phyloP scores from a whole-genome alignment of 2,888 invertebrate species.

The Tipula vernalis region DNA sequence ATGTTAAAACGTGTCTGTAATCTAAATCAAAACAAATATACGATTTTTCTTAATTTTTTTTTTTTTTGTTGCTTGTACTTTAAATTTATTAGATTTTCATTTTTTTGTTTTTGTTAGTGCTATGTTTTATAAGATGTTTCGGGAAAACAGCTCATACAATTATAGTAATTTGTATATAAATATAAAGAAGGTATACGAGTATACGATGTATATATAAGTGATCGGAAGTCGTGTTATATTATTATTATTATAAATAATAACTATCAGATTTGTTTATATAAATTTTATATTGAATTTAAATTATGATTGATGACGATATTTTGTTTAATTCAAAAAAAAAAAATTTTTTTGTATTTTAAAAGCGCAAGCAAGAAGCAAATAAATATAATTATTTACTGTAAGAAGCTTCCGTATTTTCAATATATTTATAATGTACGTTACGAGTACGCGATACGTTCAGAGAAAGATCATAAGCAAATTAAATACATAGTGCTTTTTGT shows the following conservation, averaged over 20 bases:
- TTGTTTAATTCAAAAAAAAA: neutral
- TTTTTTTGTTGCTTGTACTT: neutral
- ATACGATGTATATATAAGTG: neutral
- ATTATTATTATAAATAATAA: neutral
- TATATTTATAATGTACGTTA: neutral
- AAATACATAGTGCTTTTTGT: neutral
- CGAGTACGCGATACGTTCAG: neutral
- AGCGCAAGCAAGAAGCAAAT: neutral
- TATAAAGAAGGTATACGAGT: neutral
- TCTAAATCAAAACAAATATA: slow-evolving; percentile 4
- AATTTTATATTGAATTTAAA: neutral
- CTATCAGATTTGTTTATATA: neutral
- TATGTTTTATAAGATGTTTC: neutral
- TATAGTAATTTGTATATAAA: neutral
- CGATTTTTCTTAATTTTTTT: neutral
- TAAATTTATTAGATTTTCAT: neutral
- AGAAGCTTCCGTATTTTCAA: neutral
- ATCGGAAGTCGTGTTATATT: neutral
- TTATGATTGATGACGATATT: slow-evolving; percentile 4
- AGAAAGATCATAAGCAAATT: neutral
- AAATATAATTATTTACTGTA: neutral
- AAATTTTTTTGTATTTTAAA: neutral
- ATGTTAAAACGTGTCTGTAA: slow-evolving; percentile 4
- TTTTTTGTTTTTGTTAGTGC: neutral
- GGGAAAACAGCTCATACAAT: neutral